Base-by-base conservation (phyloP, 2,797 vertebrate genomes). In the Eupleurogrammus muticus region DNA sequence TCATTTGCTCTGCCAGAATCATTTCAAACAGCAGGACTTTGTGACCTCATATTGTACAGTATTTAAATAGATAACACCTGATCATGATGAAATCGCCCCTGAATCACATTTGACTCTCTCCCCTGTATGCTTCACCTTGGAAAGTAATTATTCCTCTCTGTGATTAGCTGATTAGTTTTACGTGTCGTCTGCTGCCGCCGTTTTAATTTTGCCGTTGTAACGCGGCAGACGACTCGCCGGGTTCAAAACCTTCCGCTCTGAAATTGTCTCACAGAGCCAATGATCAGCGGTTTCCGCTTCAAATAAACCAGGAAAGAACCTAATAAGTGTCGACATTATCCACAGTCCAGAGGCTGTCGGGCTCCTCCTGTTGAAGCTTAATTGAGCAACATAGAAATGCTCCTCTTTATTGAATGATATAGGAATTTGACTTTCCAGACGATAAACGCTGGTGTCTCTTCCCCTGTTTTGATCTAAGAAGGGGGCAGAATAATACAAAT, bases 301-400 rank as follows among this genome's bases (percentile, higher is more conserved):
- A 73, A 77, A 75, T 50, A 32, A 72, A 76, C 66, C 28, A 57
- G 52, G 81, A 74, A 73, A 57, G 54, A 50, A 63, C 49, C 69
- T 61, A 78, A 87, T 71, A 73, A 84, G 68, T 34, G 64, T 70
- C 80, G 79, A 20, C 66, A 69, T 85, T 75, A 75, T 70, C 81
- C 73, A 63, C 62, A 70, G 79, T 75, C 55, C 61, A 66, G 73
- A 66, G 66, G 69, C 60, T 17, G 35, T 53, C 32, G 65, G 73
- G 56, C 68, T 82, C 64, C 69, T 80, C 60, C 69, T 70, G 77
- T 59, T 79, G 74, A 70, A 53, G 84, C 52, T 71, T 90, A 91
- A 87, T 89, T 85, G 80, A 88, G 70, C 77, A 19, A 75, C 66
- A 14, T 21, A 72, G 85, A 84, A 88, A 75, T 56, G 36, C 70